Evolutionary conservation across 2,797 vertebrate genomes (phyloP).

Genomic region (Ambastaia sidthimunki): DNA sequence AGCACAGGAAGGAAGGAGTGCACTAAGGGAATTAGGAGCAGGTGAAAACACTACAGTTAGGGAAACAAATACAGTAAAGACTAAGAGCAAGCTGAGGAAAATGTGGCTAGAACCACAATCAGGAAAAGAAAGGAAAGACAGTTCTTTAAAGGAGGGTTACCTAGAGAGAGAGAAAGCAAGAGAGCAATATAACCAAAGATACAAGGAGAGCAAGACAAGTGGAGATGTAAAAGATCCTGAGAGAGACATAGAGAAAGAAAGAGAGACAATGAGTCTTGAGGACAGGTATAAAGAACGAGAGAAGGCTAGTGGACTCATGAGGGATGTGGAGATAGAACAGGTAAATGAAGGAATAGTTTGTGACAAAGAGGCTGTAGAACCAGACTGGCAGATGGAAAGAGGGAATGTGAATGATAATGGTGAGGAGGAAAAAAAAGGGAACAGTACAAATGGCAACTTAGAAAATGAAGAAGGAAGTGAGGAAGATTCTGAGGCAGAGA

Average conservation of each 20-base stretch:
- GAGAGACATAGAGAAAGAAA: constrained; percentile 45
- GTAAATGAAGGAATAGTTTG: constrained; percentile 44
- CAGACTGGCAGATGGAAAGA: constrained; percentile 37
- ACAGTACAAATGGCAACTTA: constrained; percentile 33
- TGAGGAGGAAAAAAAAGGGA: constrained; percentile 65
- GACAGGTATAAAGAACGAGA: constrained; percentile 41
- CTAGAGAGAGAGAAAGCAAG: constrained; percentile 57
- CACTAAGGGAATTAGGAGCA: constrained; percentile 44
- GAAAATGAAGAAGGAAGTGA: constrained; percentile 70
- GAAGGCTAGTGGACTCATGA: constrained; percentile 40
- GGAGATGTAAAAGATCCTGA: constrained; percentile 59
- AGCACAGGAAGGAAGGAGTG: constrained; percentile 15
- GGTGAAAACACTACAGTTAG: constrained; percentile 34
- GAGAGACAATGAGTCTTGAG: constrained; percentile 23
- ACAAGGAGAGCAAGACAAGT: constrained; percentile 42
- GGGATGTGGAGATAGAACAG: constrained; percentile 30
- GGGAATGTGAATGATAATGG: constrained; percentile 60
- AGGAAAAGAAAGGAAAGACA: constrained; percentile 62
- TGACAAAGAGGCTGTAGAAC: constrained; percentile 46
- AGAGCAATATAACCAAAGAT: constrained; percentile 48
- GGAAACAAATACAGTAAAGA: constrained; percentile 50
- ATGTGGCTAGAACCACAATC: constrained; percentile 79
- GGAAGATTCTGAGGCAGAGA: constrained; percentile 58
- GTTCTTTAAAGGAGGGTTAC: constrained; percentile 52
- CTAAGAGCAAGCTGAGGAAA: constrained; percentile 61